Evolutionary conservation across 2,888 invertebrate genomes (phyloP).

Genomic region (Hermaeophaga mercurialis): DNA sequence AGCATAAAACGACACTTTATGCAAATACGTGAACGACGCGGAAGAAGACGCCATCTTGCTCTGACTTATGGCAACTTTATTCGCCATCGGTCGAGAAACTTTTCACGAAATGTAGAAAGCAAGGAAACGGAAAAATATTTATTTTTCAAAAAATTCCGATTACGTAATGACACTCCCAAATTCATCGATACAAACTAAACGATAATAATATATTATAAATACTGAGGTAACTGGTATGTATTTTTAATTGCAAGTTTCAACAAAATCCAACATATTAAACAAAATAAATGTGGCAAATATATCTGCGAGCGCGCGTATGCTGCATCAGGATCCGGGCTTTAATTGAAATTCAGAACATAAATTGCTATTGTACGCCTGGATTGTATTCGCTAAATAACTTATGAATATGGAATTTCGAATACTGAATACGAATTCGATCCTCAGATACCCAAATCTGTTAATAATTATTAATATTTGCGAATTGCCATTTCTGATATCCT

Average conservation of each 20-base stretch:
- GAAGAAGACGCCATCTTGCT: constrained; percentile 38
- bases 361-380: constrained; percentile 13
- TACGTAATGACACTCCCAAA: too few species aligned
- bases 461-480: not conserved
- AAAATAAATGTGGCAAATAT: not conserved
- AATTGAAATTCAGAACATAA: constrained; percentile 17
- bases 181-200: too few species aligned
- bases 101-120: too few species aligned
- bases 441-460: not conserved
- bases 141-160: too few species aligned
- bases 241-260: not conserved
- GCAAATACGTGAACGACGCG: constrained; percentile 51
- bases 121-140: too few species aligned
- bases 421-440: not conserved
- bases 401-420: constrained; percentile 18
- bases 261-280: not conserved
- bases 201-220: too few species aligned
- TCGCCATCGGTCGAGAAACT: constrained; percentile 36
- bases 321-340: constrained; percentile 14
- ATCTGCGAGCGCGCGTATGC: constrained; percentile 11
- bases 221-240: too few species aligned
- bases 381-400: constrained; percentile 17
- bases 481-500: not conserved
- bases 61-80: constrained; percentile 32
- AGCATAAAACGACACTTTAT: constrained; percentile 58